Base-by-base conservation (phyloP, 1,140 invertebrate species). In the Prorops nasuta region DNA sequence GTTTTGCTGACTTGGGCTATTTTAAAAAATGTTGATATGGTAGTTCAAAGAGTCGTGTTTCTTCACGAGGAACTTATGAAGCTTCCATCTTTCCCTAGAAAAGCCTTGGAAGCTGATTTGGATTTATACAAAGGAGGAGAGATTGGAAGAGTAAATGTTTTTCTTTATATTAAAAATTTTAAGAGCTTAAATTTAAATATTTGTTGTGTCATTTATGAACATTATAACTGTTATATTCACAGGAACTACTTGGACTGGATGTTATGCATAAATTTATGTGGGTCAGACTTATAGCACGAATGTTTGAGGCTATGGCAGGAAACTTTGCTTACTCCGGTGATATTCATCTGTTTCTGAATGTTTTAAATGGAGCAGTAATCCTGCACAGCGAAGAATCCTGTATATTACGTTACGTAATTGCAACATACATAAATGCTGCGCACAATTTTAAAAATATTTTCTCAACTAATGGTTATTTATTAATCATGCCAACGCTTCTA, bases 391-490 rank as follows among this genome's bases (percentile, higher is more conserved):
- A 98, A 79, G 96, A 99, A 74, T 89, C 93, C 0, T 88, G 94
- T 46, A 95, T 99, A 61, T 81, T 99, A 19, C 80, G 98, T 69
- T 93, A 95, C 68, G 96, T 97, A 20, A 90, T 97, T 72, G 94
- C 96, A 0, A 96, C 95, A 0, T 98, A 96, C 63, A 94, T 99
- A 44, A 98, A 98, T 74, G 94, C 95, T 2, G 93, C 94, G 2
- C 94, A 94, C 56, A 96, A 98, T 79, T 99, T 99, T 71, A 98
- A 98, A 75, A 98, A 98, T 67, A 95, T 99, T 41, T 99, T 99
- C 75, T 96, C 96, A 4, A 95, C 92, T 3, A 98, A 98, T 74
- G 96, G 96, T 3, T 99, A 98, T 71, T 81, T 98, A 19, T 80
- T 98, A 53, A 96, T 99, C 42, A 98, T 99, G 88, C 97, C 97